Conservation (phyloP, 2,113 vertebrate genomes). For the Lucifuga dentata region DNA sequence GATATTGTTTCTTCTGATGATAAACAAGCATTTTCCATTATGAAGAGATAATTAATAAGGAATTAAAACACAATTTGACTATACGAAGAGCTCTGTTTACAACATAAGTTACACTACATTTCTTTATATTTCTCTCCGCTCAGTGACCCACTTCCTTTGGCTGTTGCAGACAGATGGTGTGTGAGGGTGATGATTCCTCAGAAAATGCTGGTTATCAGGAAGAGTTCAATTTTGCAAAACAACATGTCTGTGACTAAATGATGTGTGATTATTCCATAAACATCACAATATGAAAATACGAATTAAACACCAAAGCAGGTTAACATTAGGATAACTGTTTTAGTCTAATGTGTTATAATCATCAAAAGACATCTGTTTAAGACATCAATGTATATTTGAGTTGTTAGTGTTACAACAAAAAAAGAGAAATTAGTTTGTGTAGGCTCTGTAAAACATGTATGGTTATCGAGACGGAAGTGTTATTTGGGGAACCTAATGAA, state of each 20-base stretch:
- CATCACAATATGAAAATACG: neutral
- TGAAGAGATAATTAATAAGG: too few relatives aligned
- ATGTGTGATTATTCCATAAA: neutral
- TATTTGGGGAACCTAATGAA: too few relatives aligned
- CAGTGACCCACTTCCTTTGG: constrained; percentile 46
- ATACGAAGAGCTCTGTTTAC: too few relatives aligned
- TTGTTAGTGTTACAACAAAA: neutral
- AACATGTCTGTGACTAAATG: constrained; percentile 26
- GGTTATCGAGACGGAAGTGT: too few relatives aligned
- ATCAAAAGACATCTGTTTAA: neutral
- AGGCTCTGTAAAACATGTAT: too few relatives aligned
- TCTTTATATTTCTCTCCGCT: neutral
- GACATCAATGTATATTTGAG: neutral
- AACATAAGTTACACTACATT: too few relatives aligned
- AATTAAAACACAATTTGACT: too few relatives aligned
- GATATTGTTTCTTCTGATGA: too few relatives aligned
- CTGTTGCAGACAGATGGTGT: constrained; percentile 57
- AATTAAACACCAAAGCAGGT: neutral
- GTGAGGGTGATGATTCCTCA: constrained; percentile 41
- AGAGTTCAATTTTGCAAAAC: constrained; percentile 27
- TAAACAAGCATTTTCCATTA: too few relatives aligned
- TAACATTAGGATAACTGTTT: neutral
- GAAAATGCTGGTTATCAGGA: constrained; percentile 39
- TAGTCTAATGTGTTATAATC: too few relatives aligned
- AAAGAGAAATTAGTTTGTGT: too few relatives aligned